A percentile compares a stretch with the other conserved stretches of the same genome.
Conservation (phyloP, 1,140 invertebrate species). For the Sipha flava region DNA sequence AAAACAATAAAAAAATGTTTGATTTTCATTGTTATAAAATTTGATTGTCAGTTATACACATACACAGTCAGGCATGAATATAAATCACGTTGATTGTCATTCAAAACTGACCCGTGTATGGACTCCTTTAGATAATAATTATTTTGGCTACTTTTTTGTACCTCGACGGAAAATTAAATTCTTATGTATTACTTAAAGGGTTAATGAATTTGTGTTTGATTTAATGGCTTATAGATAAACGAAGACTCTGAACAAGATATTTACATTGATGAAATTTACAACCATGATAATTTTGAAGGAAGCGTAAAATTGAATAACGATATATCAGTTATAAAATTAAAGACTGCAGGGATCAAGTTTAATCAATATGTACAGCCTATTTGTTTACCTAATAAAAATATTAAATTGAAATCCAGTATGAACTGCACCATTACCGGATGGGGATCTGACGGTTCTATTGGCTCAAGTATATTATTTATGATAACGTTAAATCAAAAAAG, state of each 20-base stretch:
- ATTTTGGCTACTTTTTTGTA: too few relatives aligned
- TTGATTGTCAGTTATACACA: too few relatives aligned
- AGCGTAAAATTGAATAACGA: constrained; percentile 60
- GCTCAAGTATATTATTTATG: constrained; percentile 48
- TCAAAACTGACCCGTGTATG: too few relatives aligned
- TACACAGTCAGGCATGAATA: too few relatives aligned
- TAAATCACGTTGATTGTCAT: too few relatives aligned
- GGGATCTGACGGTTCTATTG: constrained; percentile 46
- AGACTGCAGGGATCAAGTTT: constrained; percentile 55
- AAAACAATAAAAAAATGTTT: too few relatives aligned
- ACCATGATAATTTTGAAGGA: constrained; percentile 57
- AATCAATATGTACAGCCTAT: constrained; percentile 62
- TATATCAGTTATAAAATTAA: constrained; percentile 61
- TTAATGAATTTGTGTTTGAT: too few relatives aligned
- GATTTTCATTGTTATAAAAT: too few relatives aligned
- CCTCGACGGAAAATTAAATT: too few relatives aligned
- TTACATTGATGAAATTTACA: constrained; percentile 58
- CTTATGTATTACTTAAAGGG: too few relatives aligned
- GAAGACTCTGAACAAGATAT: constrained; percentile 59
- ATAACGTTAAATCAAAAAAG: background rate
- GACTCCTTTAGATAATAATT: too few relatives aligned
- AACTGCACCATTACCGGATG: constrained; percentile 69
- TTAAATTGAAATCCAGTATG: constrained; percentile 48
- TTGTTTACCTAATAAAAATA: constrained; percentile 55
- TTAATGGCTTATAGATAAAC: constrained; percentile 45